phyloP scores from a whole-genome alignment of 2,888 invertebrate species.

The Galeruca laticollis region DNA sequence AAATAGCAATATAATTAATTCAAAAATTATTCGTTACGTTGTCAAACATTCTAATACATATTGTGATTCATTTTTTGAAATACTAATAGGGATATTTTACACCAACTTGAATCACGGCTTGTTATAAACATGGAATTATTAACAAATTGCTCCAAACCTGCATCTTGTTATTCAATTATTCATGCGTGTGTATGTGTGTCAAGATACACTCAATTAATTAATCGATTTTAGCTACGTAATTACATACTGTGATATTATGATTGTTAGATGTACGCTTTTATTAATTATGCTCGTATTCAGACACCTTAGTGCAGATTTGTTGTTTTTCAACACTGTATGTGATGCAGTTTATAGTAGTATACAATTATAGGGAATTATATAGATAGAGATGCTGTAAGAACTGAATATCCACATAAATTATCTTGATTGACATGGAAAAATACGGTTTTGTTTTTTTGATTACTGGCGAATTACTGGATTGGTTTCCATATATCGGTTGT shows the following conservation, averaged over 20 bases:
- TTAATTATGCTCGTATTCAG: background rate
- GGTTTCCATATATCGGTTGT: too few species aligned
- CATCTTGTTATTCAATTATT: conserved; percentile 6
- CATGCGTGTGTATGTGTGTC: background rate
- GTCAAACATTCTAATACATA: too few species aligned
- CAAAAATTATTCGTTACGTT: too few species aligned
- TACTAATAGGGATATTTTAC: background rate
- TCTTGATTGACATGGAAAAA: too few species aligned
- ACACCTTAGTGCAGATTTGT: background rate
- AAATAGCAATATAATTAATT: too few species aligned
- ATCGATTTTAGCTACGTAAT: background rate
- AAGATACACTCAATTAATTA: background rate
- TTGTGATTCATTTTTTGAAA: background rate
- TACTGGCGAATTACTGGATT: too few species aligned
- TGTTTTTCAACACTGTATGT: background rate
- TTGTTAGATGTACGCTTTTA: background rate
- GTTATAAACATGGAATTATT: background rate
- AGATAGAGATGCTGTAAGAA: background rate
- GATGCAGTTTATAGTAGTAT: background rate
- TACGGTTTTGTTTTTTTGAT: too few species aligned
- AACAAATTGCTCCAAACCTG: background rate
- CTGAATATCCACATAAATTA: too few species aligned
- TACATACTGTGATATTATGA: conserved; percentile 1
- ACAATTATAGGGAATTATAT: background rate
- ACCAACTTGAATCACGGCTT: background rate